Evolutionary conservation across 1,140 invertebrate species (phyloP).

Genomic region (Drosophila mojavensis): DNA sequence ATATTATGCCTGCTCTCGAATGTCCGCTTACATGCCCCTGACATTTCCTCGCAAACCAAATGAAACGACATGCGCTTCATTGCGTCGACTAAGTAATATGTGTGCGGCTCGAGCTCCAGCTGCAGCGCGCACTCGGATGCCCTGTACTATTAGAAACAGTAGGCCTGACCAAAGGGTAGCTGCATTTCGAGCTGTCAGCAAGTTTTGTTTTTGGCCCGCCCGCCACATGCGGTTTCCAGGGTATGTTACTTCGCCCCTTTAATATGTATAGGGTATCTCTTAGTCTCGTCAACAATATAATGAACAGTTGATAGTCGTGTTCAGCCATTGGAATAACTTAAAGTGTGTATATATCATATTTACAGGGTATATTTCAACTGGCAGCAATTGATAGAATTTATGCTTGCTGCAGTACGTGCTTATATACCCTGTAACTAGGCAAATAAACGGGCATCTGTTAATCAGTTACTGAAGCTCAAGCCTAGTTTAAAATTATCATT

Average conservation of each 20-base stretch:
- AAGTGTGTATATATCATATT: neutral
- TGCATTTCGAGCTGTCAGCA: too few relatives aligned
- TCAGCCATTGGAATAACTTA: too few relatives aligned
- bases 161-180: too few relatives aligned
- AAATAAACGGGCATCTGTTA: too few relatives aligned
- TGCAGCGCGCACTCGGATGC: conserved; percentile 19
- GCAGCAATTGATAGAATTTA: neutral
- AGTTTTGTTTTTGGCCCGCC: neutral
- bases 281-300: neutral
- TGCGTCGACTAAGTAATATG: conserved; percentile 49
- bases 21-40: conserved; percentile 40
- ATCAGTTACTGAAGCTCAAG: too few relatives aligned
- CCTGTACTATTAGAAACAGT: neutral
- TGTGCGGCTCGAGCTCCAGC: conserved; percentile 16
- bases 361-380: neutral
- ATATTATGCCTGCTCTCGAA: conserved; percentile 10
- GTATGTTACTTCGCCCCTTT: neutral
- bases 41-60: conserved; percentile 28
- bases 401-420: too few relatives aligned
- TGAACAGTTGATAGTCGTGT: too few relatives aligned
- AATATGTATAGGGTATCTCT: neutral
- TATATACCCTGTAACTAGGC: too few relatives aligned
- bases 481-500: too few relatives aligned
- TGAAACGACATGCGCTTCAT: conserved; percentile 39
- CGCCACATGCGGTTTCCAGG: too few relatives aligned